A percentile compares a stretch with the other conserved stretches of the same genome.
phyloP scores from a whole-genome alignment of 64 coral and sea anemone species.

The Montipora sp. region DNA sequence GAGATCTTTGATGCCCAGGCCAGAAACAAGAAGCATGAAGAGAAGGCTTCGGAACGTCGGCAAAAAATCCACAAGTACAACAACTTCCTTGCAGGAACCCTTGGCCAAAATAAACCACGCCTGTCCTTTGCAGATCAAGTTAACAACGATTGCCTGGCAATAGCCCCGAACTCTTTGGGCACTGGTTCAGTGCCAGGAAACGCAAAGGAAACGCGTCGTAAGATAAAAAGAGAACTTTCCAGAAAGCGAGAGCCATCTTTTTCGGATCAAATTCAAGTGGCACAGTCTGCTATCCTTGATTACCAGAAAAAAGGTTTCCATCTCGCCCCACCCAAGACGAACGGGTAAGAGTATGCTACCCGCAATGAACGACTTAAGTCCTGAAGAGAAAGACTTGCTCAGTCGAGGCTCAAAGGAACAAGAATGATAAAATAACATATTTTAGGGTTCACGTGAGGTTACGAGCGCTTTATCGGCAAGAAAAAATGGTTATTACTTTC shows the following conservation, averaged over 20 bases:
- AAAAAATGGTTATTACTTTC: too few species aligned
- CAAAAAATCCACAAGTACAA: neutral
- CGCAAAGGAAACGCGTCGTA: neutral
- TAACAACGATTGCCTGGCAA: neutral
- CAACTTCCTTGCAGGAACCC: neutral
- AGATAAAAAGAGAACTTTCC: neutral
- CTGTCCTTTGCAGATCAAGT: constrained; percentile 15
- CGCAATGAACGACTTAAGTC: too few species aligned
- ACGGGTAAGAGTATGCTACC: too few species aligned
- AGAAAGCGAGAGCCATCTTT: constrained; percentile 6
- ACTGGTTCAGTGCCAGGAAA: neutral
- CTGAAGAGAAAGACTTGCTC: too few species aligned
- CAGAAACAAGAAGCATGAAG: neutral
- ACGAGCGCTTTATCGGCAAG: too few species aligned
- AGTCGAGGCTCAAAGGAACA: too few species aligned
- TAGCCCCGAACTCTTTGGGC: neutral
- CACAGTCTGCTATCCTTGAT: neutral
- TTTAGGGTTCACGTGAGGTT: too few species aligned
- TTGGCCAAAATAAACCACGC: neutral
- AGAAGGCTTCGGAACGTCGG: neutral
- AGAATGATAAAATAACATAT: too few species aligned
- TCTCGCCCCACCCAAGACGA: too few species aligned
- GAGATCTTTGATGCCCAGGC: neutral
- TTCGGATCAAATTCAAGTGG: neutral
- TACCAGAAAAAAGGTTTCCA: neutral